Conservation (phyloP, 2,888 invertebrate species). For the Fissipunctia ypsillon region DNA sequence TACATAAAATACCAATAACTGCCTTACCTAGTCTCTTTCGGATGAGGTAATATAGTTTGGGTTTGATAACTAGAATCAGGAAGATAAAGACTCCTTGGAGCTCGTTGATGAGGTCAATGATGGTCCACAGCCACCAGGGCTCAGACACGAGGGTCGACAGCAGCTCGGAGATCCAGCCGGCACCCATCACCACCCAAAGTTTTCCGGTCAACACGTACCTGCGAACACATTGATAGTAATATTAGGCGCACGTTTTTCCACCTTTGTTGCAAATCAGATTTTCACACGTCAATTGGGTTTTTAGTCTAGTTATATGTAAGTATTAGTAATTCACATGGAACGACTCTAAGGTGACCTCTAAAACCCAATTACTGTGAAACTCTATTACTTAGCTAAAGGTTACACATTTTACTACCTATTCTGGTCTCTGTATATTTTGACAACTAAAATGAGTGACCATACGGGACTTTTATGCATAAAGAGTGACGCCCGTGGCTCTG, state of each 20-base stretch:
- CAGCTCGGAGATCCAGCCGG: constrained; percentile 93
- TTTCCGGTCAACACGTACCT: constrained; percentile 93
- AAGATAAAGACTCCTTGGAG: constrained; percentile 94
- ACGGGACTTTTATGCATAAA: not conserved
- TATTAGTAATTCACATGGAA: not conserved
- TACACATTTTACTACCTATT: not conserved
- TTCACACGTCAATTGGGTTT: not conserved
- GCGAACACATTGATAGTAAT: constrained; percentile 45
- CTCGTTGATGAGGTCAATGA: constrained; percentile 92
- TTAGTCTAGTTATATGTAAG: not conserved
- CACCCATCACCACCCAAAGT: constrained; percentile 95
- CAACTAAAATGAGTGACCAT: not conserved
- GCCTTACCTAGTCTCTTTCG: constrained; percentile 89
- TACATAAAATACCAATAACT: constrained; percentile 4
- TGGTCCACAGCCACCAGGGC: constrained; percentile 87
- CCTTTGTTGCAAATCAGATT: not conserved
- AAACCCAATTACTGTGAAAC: constrained; percentile 33
- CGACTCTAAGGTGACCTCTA: constrained; percentile 21
- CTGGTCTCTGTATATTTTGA: constrained; percentile 10
- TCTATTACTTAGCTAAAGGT: not conserved
- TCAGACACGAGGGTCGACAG: constrained; percentile 90
- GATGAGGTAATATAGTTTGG: constrained; percentile 91
- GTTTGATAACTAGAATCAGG: constrained; percentile 93
- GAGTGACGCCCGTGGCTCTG: not conserved
- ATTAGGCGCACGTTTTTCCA: not conserved